These are phyloP conservation scores for Metallyticus violacea DNA, from an alignment of 2,888 invertebrate genomes.

Conservation along the genomic window DNA sequence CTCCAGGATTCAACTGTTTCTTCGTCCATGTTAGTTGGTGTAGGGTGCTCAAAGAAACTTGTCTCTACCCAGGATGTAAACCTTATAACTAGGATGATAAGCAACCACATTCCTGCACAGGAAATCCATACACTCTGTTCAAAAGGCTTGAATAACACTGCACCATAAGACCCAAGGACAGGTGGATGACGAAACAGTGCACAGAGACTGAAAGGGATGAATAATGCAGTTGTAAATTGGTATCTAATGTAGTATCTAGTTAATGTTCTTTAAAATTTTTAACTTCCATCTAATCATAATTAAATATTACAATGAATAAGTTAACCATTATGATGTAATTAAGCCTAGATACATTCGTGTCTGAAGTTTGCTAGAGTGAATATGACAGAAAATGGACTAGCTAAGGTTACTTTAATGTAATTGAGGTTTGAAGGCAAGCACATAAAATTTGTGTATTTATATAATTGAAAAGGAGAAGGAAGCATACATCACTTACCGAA, in stretches of 20 bases:
- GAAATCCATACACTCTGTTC: slow-evolving; percentile 63
- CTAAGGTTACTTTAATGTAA: too few species aligned
- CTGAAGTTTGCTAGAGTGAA: too few species aligned
- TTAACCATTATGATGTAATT: too few species aligned
- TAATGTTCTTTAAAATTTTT: too few species aligned
- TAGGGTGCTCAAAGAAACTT: not conserved
- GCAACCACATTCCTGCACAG: slow-evolving; percentile 41
- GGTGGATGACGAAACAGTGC: slow-evolving; percentile 72
- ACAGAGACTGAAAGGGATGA: not conserved
- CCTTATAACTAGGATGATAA: slow-evolving; percentile 9
- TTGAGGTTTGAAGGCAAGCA: too few species aligned
- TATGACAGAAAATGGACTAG: too few species aligned
- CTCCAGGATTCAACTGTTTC: slow-evolving; percentile 17
- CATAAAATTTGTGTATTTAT: too few species aligned
- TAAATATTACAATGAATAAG: too few species aligned
- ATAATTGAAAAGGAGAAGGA: not conserved
- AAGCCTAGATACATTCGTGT: too few species aligned
- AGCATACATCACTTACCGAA: not conserved
- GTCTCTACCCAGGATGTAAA: slow-evolving; percentile 8
- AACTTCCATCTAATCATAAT: too few species aligned
- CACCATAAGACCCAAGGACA: slow-evolving; percentile 67
- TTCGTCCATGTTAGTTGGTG: not conserved
- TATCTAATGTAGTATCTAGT: too few species aligned
- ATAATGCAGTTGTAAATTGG: not conserved
- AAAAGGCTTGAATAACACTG: slow-evolving; percentile 63